Conservation (phyloP, 2,113 vertebrate species). For the Amphilophus citrinellus region DNA sequence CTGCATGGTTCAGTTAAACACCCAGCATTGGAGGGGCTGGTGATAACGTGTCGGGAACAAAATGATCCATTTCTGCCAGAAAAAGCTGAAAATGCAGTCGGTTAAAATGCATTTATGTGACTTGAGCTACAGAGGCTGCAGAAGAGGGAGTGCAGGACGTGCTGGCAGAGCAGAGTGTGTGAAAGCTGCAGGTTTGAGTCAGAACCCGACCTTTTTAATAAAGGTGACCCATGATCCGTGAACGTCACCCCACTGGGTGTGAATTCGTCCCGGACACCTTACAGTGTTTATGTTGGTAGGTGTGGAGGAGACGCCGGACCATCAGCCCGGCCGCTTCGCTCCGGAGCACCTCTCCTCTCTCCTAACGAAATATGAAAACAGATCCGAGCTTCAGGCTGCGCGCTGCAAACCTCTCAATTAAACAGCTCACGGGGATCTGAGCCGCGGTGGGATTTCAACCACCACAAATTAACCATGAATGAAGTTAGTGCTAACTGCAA, state of each 20-base stretch:
- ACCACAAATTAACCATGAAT: conserved; percentile 20
- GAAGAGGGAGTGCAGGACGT: conserved; percentile 17
- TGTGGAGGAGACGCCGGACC: not conserved
- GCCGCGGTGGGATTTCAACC: not conserved
- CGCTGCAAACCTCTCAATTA: conserved; percentile 9
- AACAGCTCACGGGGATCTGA: not conserved
- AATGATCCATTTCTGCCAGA: not conserved
- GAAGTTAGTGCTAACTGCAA: conserved; percentile 11
- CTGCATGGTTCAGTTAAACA: not conserved
- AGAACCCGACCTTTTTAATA: not conserved
- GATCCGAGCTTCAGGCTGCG: not conserved
- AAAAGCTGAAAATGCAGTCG: not conserved
- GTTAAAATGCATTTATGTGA: not conserved
- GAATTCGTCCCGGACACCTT: not conserved
- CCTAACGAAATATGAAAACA: not conserved
- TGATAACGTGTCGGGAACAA: not conserved
- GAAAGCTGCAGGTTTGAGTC: conserved; percentile 23
- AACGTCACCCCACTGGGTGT: not conserved
- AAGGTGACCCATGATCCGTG: not conserved
- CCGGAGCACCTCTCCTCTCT: not conserved
- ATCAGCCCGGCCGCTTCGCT: not conserved
- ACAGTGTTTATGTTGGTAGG: conserved; percentile 10
- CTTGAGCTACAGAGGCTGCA: not conserved
- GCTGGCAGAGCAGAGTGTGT: conserved; percentile 21
- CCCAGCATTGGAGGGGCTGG: not conserved